Evolutionary conservation across 2,888 invertebrate genomes (phyloP), one percentile per base, ranked within the genome.

Genomic region (Trichogramma dendrolimi): DNA sequence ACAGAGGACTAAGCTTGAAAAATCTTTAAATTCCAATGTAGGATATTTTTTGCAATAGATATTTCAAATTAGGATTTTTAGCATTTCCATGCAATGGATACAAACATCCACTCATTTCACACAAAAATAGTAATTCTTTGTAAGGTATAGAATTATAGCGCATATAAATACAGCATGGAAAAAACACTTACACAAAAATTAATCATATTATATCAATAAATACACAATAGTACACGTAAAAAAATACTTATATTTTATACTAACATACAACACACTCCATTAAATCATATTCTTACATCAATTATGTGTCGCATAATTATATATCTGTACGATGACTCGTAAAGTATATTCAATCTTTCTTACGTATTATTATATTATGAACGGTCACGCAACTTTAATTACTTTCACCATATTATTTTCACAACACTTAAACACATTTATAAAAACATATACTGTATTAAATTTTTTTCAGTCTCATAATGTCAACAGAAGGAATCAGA

Each of bases 201-300:
- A 61, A 61, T 27, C 49, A 65, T 50, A 59, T 68, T 65, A 69
- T 63, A 68, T 67, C 61, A 65, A 61, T 66, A 66, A 70, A 71
- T 27, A 70, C 72, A 73, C 55, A 74, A 75, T 75, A 75, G 75
- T 75, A 73, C 72, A 70, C 68, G 69, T 75, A 75, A 65, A 74
- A 75, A 75, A 76, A 75, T 75, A 76, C 73, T 76, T 71, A 72
- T 71, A 68, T 27, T 27, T 70, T 75, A 75, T 70, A 68, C 71
- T 73, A 61, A 59, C 60, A 58, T 60, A 53, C 53, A 47, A 58
- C 58, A 59, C 58, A 58, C 61, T 8, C 43, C 47, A 47, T 62
- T 40, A 58, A 57, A 58, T 58, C 53, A 58, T 58, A 27, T 50
- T 56, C 53, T 53, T 42, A 43, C 50, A 40, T 54, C 55, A 49